Evolutionary conservation across 2,797 vertebrate species (phyloP).

Genomic region (Silurus lanzhouensis): DNA sequence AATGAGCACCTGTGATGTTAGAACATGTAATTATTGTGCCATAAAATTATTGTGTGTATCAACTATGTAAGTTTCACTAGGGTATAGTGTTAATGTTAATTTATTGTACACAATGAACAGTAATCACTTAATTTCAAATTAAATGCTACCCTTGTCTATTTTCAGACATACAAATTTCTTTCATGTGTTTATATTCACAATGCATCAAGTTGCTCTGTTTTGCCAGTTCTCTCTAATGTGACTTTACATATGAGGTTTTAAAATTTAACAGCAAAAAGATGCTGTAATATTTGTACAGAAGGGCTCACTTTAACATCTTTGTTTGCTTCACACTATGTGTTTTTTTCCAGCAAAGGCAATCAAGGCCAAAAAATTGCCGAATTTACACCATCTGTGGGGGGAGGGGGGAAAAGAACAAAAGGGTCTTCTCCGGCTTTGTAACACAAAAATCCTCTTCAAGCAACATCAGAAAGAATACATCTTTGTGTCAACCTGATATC

Average conservation of each 20-base stretch:
- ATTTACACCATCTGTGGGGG: not conserved
- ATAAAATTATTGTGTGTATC: not conserved
- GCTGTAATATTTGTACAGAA: slow-evolving; percentile 31
- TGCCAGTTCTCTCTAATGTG: not conserved
- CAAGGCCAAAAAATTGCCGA: slow-evolving; percentile 35
- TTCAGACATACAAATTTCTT: not conserved
- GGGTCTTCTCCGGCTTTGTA: not conserved
- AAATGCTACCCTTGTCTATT: not conserved
- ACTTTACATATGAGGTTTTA: not conserved
- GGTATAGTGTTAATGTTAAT: not conserved
- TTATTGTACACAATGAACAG: not conserved
- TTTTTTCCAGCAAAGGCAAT: slow-evolving; percentile 40
- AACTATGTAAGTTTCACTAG: not conserved
- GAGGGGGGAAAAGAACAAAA: slow-evolving; percentile 12
- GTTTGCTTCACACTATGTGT: slow-evolving; percentile 14
- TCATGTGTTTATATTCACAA: not conserved
- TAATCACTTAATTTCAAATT: not conserved
- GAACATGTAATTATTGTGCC: not conserved
- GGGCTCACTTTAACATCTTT: slow-evolving; percentile 41
- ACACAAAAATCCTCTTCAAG: slow-evolving; percentile 20
- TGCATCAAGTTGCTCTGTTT: not conserved
- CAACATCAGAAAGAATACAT: not conserved
- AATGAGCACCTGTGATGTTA: not conserved
- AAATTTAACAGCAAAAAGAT: slow-evolving; percentile 23
- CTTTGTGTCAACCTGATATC: slow-evolving; percentile 29